These are phyloP conservation scores for Xiphias gladius DNA, from an alignment of 2,113 vertebrate species.

Conservation along the genomic window DNA sequence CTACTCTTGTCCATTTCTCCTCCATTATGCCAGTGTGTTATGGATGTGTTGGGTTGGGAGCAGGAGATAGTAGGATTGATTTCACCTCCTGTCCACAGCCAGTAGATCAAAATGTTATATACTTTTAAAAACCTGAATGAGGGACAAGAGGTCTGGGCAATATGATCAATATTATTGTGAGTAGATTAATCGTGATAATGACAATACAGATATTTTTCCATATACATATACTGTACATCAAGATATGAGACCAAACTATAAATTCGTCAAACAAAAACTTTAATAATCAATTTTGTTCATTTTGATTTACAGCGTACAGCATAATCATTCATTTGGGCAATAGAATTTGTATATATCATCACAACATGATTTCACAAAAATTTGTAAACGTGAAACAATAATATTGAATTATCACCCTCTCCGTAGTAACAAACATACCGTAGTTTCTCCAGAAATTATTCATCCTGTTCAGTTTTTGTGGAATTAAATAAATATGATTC, in stretches of 20 bases:
- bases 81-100: slow-evolving; percentile 22
- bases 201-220: not conserved
- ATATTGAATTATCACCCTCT: not conserved
- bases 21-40: slow-evolving; percentile 12
- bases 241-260: not conserved
- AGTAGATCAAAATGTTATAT: not conserved
- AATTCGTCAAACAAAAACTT: not conserved
- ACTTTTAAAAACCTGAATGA: slow-evolving; percentile 14
- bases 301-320: not conserved
- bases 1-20: slow-evolving; percentile 15
- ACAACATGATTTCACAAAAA: not conserved
- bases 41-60: slow-evolving; percentile 3
- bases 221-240: not conserved
- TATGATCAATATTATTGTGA: not conserved
- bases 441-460: not conserved
- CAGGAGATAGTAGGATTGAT: slow-evolving; percentile 36
- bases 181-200: not conserved
- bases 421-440: not conserved
- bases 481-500: too few relatives aligned
- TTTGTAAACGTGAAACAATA: not conserved
- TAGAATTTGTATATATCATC: not conserved
- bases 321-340: not conserved
- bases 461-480: not conserved
- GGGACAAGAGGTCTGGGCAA: not conserved
- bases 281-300: not conserved